Base-by-base conservation (phyloP, 2,888 invertebrate species). In the Linnaemya tessellans region DNA sequence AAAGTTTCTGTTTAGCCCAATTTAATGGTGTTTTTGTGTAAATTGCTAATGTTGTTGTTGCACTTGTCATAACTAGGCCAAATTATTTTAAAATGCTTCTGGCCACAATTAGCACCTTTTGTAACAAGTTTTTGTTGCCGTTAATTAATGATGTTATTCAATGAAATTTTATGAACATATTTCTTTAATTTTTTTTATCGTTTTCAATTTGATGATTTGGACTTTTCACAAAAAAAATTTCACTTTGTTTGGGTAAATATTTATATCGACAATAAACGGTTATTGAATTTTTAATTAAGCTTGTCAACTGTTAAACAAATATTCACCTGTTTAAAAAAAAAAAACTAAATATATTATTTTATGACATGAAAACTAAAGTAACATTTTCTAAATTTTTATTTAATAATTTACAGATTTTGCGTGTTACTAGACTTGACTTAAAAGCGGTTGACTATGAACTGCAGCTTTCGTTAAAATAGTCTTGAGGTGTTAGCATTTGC, bases 241-340 rank as follows among this genome's bases (percentile, higher is more conserved):
- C 79, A 80, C 80, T 85, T 78, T 79, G 15, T 38, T 67, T 68
- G 18, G 25, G 10, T 54, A 13, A 7, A 35, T 65, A 68, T 15
- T 11, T 56, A 4, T 7, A 54, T 10, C 38, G 18, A 1, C 62
- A 35, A 7, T 10, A 49, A 67, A 85, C 79, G 85, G 70, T 70
- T 43, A 43, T 54, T 41, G 85, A 82, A 85, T 85, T 78, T 20
- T 41, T 82, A 85, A 82, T 78, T 77, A 68, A 64, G n/a, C 67
- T 65, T 18, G 15, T 58, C 22, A 38, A 49, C 56, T 4, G 51
- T 54, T 9, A 54, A 35, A 54, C n/a, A 81, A 62, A 75, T 62
- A 81, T 43, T 35, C 22, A 80, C 64, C 25, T 80, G 71, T 80
- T 64, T 65, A 60, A 68, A 2, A 30, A 30, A 30, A 30, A 30